Percentiles rank a stretch among this genome's conserved stretches.
Evolutionary conservation across 2,113 vertebrate genomes (phyloP).

Genomic region (Aix galericulata): DNA sequence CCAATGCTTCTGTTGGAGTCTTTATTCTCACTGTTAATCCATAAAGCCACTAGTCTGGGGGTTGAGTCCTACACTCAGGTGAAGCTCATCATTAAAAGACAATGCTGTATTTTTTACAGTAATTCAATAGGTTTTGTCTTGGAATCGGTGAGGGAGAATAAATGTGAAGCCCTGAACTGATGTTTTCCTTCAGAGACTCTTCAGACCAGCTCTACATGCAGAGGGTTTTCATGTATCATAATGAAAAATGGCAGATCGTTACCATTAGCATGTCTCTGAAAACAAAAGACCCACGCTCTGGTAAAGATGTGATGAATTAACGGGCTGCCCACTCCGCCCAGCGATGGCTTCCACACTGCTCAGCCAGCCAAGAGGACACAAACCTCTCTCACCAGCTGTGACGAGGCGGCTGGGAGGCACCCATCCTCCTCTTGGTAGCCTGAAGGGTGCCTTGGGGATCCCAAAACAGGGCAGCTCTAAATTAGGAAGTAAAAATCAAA

Average conservation of each 20-base stretch:
- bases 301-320: neutral
- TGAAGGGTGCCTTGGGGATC: neutral
- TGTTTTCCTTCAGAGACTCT: neutral
- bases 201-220: neutral
- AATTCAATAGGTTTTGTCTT: neutral
- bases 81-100: neutral
- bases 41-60: neutral
- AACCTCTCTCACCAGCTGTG: neutral
- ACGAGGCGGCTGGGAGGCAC: neutral
- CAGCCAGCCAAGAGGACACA: neutral
- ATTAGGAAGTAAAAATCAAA: neutral
- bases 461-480: neutral
- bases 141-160: neutral
- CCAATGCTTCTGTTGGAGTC: neutral
- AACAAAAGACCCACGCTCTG: neutral
- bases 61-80: neutral
- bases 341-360: neutral
- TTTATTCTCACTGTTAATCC: neutral
- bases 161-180: neutral
- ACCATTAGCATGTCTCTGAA: neutral
- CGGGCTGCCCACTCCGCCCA: neutral
- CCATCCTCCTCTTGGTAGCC: neutral
- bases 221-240: neutral
- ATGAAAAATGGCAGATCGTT: conserved; percentile 13
- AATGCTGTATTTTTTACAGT: neutral